Base-by-base conservation (phyloP, 2,888 invertebrate species). In the Cancer borealis region DNA sequence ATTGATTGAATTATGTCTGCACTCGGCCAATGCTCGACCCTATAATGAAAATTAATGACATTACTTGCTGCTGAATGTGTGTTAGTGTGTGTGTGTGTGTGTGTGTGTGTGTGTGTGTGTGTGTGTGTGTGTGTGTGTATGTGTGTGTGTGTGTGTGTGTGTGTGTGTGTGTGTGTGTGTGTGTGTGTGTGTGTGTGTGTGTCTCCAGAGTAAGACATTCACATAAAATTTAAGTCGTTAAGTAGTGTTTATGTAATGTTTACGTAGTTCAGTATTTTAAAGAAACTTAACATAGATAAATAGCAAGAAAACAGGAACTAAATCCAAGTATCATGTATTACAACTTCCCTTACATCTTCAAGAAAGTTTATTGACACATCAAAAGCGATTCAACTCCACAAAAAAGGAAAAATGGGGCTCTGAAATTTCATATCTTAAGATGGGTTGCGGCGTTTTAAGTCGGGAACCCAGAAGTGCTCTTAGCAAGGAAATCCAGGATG, bases 101-200 rank as follows among this genome's bases (percentile, higher is more conserved):
- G 88, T 88, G 88, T 88, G 88, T 88, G 88, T 88, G 79, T 79
- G 14, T 79, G 79, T 79, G 79, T 79, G 21, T 79, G 79, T 79
- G 79, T 79, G 79, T 79, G 79, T 79, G 79, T 79, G 79, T 79
- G 79, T 79, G 79, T 26, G n/a, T 30, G 79, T 79, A 6, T 79
- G n/a, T 30, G 30, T 30, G 79, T 26, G n/a, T 79, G 79, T 79
- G 79, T 79, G 79, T 79, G 79, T 79, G 79, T 21, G n/a, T 30
- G 79, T 79, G 79, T 79, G 30, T 79, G 17, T 49, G 10, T 4
- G 10, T 49, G 49, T 49, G 49, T 49, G 87, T 87, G 87, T 87
- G 87, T 87, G 87, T 87, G 87, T 87, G 87, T 87, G 87, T 87
- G 87, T 87, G 87, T 87, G 87, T 87, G 87, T 87, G 87, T 87